A percentile compares a stretch with the other conserved stretches of the same genome.
Conservation (phyloP, 2,797 vertebrate species). For the Paguma larvata region DNA sequence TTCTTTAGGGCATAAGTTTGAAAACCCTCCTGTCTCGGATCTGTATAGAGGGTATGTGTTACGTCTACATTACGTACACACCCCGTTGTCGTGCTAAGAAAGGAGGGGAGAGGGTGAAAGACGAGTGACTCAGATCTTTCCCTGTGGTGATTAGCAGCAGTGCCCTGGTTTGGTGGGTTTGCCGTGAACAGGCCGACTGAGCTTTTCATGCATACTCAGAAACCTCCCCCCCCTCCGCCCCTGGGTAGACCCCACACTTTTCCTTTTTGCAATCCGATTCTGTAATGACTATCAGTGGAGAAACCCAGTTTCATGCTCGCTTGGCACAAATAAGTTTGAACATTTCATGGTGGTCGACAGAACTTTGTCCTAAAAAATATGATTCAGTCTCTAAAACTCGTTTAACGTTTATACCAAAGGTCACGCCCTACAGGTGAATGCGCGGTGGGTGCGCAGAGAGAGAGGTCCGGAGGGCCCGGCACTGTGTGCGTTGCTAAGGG, state of each 20-base stretch:
- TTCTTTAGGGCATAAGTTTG: not conserved
- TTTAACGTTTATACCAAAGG: conserved; percentile 84
- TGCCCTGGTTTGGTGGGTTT: not conserved
- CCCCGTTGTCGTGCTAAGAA: rapidly evolving
- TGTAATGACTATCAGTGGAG: not conserved
- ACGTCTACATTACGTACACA: not conserved
- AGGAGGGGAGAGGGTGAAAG: not conserved
- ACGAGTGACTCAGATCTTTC: too few relatives aligned
- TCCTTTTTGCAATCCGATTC: not conserved
- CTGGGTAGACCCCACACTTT: rapidly evolving
- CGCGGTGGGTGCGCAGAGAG: conserved; percentile 7
- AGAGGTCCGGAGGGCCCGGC: not conserved
- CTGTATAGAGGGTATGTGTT: not conserved
- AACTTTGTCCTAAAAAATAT: conserved; percentile 34
- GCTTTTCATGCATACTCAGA: rapidly evolving
- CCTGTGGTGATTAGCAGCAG: not conserved
- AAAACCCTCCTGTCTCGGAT: not conserved
- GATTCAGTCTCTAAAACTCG: not conserved
- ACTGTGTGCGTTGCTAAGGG: conserved; percentile 28
- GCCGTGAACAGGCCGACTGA: not conserved
- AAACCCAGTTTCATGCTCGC: not conserved
- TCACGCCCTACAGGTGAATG: conserved; percentile 17
- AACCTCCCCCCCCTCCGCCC: rapidly evolving
- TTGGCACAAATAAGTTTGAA: conserved; percentile 31
- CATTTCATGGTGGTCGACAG: conserved; percentile 9